A percentile compares a stretch with the other conserved stretches of the same genome.
Conservation (phyloP, 2,113 vertebrate species). For the Phalacrocorax aristotelis region DNA sequence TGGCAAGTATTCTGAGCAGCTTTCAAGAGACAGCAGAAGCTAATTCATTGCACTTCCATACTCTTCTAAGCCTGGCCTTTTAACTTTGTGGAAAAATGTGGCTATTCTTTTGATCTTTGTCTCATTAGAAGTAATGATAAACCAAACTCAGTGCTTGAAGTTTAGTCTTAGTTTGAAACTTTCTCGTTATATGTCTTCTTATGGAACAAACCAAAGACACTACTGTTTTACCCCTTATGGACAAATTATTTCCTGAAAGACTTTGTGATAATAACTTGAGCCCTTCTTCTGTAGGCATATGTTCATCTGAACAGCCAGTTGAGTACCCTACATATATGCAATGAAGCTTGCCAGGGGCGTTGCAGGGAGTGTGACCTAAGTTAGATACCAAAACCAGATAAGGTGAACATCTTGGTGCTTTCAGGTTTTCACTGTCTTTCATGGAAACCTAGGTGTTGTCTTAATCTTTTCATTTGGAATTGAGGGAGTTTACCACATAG, state of each 20-base stretch:
- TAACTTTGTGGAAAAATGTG: background rate
- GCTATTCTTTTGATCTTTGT: background rate
- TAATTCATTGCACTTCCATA: background rate
- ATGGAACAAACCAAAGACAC: background rate
- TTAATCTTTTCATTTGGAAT: background rate
- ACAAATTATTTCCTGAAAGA: background rate
- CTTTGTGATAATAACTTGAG: background rate
- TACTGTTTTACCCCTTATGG: background rate
- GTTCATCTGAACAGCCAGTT: accelerated
- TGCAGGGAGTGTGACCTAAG: background rate
- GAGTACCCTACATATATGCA: too few species aligned
- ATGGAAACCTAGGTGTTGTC: background rate
- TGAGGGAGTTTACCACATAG: background rate
- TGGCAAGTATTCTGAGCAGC: background rate
- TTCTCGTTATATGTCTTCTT: accelerated
- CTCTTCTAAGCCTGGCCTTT: background rate
- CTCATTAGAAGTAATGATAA: background rate
- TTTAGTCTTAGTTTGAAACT: background rate
- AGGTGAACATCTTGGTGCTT: background rate
- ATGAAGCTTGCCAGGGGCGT: accelerated
- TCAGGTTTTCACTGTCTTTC: background rate
- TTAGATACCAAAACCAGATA: background rate
- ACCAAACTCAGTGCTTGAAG: background rate
- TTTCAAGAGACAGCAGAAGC: background rate
- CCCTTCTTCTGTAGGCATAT: background rate